Evolutionary conservation across 1,140 invertebrate species (phyloP), one percentile per base, ranked within the genome.

Genomic region (Metaphire vulgaris): DNA sequence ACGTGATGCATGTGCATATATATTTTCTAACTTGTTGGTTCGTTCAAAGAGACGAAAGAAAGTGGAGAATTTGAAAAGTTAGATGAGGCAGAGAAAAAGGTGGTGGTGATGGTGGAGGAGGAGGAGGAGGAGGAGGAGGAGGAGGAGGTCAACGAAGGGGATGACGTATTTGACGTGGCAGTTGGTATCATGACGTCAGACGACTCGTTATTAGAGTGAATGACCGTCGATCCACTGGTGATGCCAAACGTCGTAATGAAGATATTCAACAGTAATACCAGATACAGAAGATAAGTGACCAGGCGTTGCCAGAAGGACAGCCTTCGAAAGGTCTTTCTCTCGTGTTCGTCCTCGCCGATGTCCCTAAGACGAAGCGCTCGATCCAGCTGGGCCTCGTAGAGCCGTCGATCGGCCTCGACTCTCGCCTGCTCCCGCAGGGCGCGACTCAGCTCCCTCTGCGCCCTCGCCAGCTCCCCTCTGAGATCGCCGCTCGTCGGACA

Each of bases 301-400:
- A 72, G 32, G 70, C 33, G 70, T 26, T 72, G 70, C 70, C 70
- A 72, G 32, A 72, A 72, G 2, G 70, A 28, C 67, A 69, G n/a
- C n/a, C 14, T 69, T 26, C 30, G n/a, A 26, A 69, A 69, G n/a
- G 31, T 31, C n/a, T 26, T 69, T 14, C n/a, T 26, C 67, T 69
- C 67, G 6, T 69, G n/a, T 14, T 31, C 6, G 67, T 69, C 67
- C 30, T 69, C 67, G n/a, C 2, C 6, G n/a, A 28, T 26, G 2
- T 69, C 67, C n/a, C 26, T 26, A 14, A 31, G 31, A 14, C n/a
- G 14, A 14, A 69, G n/a, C 2, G 67, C 67, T 6, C 30, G 67
- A 26, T 31, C 14, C n/a, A 69, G 67, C 67, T 69, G 67, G 6
- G 67, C n/a, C n/a, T 69, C 67, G 67, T 6, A 26, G 67, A 69